A percentile compares a stretch with the other conserved stretches of the same genome.
Conservation (phyloP, 53 echinoderm and acorn worm species). For the Patiria pectinifera region DNA sequence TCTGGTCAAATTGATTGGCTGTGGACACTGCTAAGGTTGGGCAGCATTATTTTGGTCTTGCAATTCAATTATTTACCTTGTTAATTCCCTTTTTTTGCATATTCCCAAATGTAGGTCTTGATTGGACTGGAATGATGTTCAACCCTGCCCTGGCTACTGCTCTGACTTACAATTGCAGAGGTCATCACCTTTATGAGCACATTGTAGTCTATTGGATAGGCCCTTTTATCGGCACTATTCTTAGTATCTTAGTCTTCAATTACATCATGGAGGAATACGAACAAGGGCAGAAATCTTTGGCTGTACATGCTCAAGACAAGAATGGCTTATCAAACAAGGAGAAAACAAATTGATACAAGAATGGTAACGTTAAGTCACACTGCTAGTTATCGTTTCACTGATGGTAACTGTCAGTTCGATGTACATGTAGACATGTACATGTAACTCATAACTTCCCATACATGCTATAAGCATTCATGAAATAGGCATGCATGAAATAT, state of each 20-base stretch:
- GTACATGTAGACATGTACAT: no score
- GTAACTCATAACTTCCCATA: no score
- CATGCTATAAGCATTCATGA: no score
- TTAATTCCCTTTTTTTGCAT: no score
- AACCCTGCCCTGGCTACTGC: conserved; percentile 94
- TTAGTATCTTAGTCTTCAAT: conserved; percentile 72
- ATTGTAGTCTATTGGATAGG: conserved; percentile 88
- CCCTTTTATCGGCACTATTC: conserved; percentile 77
- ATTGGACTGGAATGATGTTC: conserved; percentile 94
- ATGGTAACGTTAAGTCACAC: background rate
- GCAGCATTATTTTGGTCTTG: background rate
- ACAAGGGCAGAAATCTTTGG: background rate
- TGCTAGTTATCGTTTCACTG: background rate
- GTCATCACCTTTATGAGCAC: conserved; percentile 78
- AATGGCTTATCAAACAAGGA: conserved; percentile 47
- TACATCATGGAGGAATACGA: conserved; percentile 62
- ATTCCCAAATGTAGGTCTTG: conserved; percentile 65
- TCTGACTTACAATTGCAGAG: conserved; percentile 86
- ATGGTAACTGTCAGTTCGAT: background rate
- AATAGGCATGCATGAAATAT: no score
- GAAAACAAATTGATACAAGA: background rate
- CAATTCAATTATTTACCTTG: no score
- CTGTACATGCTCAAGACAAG: conserved; percentile 4
- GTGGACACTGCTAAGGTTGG: background rate
- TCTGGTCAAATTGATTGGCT: no score